phyloP scores from a whole-genome alignment of 2,113 vertebrate genomes.

The Stercorarius parasiticus region DNA sequence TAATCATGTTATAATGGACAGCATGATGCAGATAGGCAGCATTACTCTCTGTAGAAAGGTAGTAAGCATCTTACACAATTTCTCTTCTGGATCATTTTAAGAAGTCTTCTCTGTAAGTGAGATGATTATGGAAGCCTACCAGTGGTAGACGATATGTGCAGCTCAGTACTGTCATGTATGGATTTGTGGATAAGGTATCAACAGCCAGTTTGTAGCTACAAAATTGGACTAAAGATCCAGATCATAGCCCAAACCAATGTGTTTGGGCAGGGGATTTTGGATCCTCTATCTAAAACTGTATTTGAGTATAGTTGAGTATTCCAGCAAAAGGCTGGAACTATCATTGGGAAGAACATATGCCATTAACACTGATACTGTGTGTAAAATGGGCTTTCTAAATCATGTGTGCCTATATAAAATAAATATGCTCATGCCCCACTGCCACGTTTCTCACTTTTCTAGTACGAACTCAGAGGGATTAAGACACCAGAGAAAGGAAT shows the following conservation, averaged over 20 bases:
- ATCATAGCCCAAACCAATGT: not conserved
- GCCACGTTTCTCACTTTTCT: conserved; percentile 21
- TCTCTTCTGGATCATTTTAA: not conserved
- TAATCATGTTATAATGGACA: not conserved
- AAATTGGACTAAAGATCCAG: not conserved
- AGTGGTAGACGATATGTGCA: not conserved
- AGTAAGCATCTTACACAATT: not conserved
- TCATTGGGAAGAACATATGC: conserved; percentile 45
- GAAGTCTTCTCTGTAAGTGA: not conserved
- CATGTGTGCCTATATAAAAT: conserved; percentile 39
- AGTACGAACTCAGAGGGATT: conserved; percentile 61
- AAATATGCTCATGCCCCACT: conserved; percentile 31
- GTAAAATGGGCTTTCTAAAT: conserved; percentile 62
- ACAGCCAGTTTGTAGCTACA: not conserved
- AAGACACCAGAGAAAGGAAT: conserved; percentile 53
- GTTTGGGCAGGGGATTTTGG: not conserved
- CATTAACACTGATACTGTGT: not conserved
- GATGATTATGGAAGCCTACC: not conserved
- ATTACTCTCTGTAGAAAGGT: not conserved
- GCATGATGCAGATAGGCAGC: not conserved
- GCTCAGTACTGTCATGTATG: not conserved
- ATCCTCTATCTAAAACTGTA: not conserved
- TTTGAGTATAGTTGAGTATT: not conserved
- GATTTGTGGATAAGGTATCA: not conserved
- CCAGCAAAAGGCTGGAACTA: not conserved